Percentiles rank a stretch among this genome's conserved stretches.
Conservation (phyloP, 2,888 invertebrate species). For the Deroplatys truncata region DNA sequence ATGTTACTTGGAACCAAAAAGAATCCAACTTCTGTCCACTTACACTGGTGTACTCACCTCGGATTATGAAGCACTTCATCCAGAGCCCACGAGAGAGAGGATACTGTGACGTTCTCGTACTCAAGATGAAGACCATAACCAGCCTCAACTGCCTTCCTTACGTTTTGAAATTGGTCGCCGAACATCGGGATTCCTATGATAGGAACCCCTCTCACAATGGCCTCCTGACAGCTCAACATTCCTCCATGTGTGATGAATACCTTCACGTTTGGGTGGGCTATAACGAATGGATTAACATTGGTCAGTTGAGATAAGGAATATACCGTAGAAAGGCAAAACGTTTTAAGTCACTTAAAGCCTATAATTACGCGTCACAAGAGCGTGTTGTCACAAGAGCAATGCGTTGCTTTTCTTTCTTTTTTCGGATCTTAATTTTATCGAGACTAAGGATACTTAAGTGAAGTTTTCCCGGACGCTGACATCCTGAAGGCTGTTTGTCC, state of each 20-base stretch:
- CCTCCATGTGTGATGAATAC: conserved; percentile 58
- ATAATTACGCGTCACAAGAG: too few species aligned
- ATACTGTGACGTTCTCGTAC: conserved; percentile 41
- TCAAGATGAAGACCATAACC: conserved; percentile 43
- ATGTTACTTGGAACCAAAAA: too few species aligned
- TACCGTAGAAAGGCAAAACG: too few species aligned
- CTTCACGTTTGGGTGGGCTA: conserved; percentile 51
- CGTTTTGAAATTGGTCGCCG: conserved; percentile 41
- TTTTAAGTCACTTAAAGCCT: too few species aligned
- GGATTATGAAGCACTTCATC: conserved; percentile 38
- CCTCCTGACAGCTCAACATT: conserved; percentile 46
- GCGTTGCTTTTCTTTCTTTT: fast-evolving
- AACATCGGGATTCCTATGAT: conserved; percentile 34
- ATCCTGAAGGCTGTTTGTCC: too few species aligned
- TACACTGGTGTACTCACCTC: neutral
- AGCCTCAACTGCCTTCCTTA: conserved; percentile 40
- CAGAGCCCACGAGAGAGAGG: conserved; percentile 38
- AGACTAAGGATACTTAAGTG: too few species aligned
- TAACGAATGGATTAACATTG: conserved; percentile 26
- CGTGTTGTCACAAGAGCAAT: too few species aligned
- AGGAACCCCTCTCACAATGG: conserved; percentile 33
- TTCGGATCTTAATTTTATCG: too few species aligned
- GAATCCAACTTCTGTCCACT: too few species aligned
- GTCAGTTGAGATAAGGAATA: too few species aligned
- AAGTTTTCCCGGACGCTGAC: too few species aligned